Conservation (phyloP, 1,140 invertebrate species). For the Luehdorfia chinensis region DNA sequence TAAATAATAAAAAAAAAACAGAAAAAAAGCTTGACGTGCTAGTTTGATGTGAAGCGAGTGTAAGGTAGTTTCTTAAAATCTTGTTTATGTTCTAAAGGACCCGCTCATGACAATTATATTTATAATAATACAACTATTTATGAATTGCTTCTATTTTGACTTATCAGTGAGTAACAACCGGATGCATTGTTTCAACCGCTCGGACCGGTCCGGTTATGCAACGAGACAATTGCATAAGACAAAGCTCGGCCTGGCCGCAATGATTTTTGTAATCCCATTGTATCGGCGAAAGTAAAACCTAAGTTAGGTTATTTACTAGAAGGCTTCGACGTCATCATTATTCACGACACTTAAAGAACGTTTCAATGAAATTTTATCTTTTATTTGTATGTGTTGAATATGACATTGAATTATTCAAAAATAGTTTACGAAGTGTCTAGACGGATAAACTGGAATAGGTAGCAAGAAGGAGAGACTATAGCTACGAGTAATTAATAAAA, state of each 20-base stretch:
- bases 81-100: too few species aligned
- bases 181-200: conserved; percentile 10
- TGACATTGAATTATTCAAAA: too few species aligned
- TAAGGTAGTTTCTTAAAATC: too few species aligned
- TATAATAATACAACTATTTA: background rate
- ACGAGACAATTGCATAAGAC: conserved; percentile 36
- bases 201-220: conserved; percentile 30
- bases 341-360: background rate
- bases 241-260: conserved; percentile 20
- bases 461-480: too few species aligned
- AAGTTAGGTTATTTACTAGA: background rate
- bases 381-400: too few species aligned
- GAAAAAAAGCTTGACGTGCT: too few species aligned
- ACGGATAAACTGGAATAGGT: too few species aligned
- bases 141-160: background rate
- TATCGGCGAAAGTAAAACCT: conserved; percentile 21
- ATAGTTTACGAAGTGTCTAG: too few species aligned
- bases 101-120: background rate
- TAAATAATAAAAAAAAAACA: too few species aligned
- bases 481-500: too few species aligned
- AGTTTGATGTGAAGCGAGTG: too few species aligned
- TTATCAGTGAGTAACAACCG: conserved; percentile 12
- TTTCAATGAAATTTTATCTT: too few species aligned
- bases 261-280: conserved; percentile 25
- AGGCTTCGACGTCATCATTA: background rate